Evolutionary conservation across 1,140 invertebrate species (phyloP).

Genomic region (Paraescarpia echinospica): DNA sequence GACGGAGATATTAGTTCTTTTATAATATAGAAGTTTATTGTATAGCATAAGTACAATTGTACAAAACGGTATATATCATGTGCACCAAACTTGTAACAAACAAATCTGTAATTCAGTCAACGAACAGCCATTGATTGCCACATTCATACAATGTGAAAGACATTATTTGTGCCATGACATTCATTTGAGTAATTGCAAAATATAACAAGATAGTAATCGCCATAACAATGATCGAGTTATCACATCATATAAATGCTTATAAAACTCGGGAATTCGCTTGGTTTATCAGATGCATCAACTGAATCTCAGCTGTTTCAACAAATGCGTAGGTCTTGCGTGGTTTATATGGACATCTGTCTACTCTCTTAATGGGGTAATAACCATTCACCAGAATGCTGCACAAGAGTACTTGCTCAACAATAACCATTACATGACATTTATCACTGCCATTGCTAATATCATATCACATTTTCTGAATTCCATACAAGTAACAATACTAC

Average conservation of each 20-base stretch:
- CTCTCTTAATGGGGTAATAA: neutral
- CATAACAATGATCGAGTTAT: neutral
- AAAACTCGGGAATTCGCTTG: neutral
- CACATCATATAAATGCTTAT: neutral
- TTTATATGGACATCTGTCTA: neutral
- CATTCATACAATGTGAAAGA: neutral
- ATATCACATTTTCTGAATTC: neutral
- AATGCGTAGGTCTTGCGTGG: neutral
- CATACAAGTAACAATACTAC: neutral
- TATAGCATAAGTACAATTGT: neutral
- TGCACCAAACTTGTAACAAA: neutral
- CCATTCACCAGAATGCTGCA: neutral
- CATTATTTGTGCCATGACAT: neutral
- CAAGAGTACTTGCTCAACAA: neutral
- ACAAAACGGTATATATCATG: neutral
- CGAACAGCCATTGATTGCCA: neutral
- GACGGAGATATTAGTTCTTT: neutral
- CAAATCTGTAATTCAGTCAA: slow-evolving; percentile 6
- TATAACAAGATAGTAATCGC: neutral
- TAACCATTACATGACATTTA: neutral
- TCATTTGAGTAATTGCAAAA: neutral
- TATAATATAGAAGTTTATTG: neutral
- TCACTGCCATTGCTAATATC: neutral
- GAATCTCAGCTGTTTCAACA: neutral
- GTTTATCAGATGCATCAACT: neutral